Base-by-base conservation (phyloP, 2,113 vertebrate genomes). In the Chunga burmeisteri region DNA sequence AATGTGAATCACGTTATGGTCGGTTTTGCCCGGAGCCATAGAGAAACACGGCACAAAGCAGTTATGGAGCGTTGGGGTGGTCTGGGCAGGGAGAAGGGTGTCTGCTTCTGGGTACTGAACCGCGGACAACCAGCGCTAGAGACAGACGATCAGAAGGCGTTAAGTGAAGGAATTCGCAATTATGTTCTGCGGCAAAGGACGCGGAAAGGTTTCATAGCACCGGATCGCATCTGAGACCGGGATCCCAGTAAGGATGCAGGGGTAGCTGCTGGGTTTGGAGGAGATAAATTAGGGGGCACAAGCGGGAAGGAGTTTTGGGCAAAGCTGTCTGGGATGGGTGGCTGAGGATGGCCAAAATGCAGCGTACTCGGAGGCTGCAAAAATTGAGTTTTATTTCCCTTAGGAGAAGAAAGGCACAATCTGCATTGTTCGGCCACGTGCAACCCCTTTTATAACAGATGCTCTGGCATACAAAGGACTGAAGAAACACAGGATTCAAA, bases 401-500 rank as follows among this genome's bases (percentile, higher is more conserved):
- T 12, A 47, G 74, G 36, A 86, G 75, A 62, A 83, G 88, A 89
- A 92, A 93, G 86, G 81, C 87, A 70, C 81, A 85, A 72, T 23
- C 47, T 21, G 46, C 62, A 55, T 47, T 86, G 90, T 58, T 73
- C 4, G 0, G 78, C 93, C 82, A 81, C 6, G 5, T 70, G 79
- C 88, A 94, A 86, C 40, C 77, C 56, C 86, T 94, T 88, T 72
- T 40, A 11, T 30, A 62, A 21, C 73, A 21, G 2, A 86, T 2
- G 42, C 94, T 93, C 72, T 2, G 1, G 62, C 9, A 4, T 29
- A 93, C 92, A 93, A 93, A 84, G 77, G 55, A 15, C 93, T 55
- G 93, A 86, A 83, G 93, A 38, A 94, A 95, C 62, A 44, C 59
- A 67, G 78, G 52, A 90, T 85, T 81, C 61, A n/a, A 81, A 55